Evolutionary conservation across 2,888 invertebrate genomes (phyloP), one percentile per base, ranked within the genome.

Genomic region (Apoderus coryli): DNA sequence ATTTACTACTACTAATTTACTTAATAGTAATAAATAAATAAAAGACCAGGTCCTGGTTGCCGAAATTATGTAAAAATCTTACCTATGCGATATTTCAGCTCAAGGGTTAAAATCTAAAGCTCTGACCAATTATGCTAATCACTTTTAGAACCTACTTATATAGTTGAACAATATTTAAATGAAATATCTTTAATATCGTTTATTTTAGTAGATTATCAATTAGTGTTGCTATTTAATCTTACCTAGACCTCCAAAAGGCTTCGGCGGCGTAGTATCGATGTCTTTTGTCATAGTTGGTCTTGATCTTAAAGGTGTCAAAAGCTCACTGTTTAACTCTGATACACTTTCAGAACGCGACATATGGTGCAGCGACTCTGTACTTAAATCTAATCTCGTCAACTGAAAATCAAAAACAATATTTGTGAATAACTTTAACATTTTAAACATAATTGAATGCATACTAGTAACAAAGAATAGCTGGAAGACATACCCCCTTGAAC

Each of bases 191-290:
- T n/a, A n/a, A n/a, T n/a, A n/a, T n/a, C n/a, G n/a, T n/a, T n/a
- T n/a, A n/a, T n/a, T n/a, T n/a, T n/a, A n/a, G n/a, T n/a, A n/a
- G n/a, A n/a, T n/a, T n/a, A n/a, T n/a, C n/a, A n/a, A n/a, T n/a
- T n/a, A n/a, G n/a, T n/a, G n/a, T n/a, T n/a, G n/a, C n/a, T n/a
- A n/a, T n/a, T n/a, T n/a, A n/a, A n/a, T n/a, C 77, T 67, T 68
- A 85, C 85, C 82, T 47, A 85, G 69, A 61, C 82, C 82, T 60
- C 81, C 48, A 55, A 82, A 84, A 3, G 81, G 76, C 61, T 84
- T 84, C 29, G 76, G 67, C 14, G 75, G 72, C 13, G 65, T 50
- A 16, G 66, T 54, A 29, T 70, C 71, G 1, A 58, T 53, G 34
- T 67, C 67, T 41, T 57, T 59, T 32, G 47, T 48, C 39, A 53